These are phyloP conservation scores for Caranx ignobilis DNA, from an alignment of 2,113 vertebrate genomes.

Conservation along the genomic window DNA sequence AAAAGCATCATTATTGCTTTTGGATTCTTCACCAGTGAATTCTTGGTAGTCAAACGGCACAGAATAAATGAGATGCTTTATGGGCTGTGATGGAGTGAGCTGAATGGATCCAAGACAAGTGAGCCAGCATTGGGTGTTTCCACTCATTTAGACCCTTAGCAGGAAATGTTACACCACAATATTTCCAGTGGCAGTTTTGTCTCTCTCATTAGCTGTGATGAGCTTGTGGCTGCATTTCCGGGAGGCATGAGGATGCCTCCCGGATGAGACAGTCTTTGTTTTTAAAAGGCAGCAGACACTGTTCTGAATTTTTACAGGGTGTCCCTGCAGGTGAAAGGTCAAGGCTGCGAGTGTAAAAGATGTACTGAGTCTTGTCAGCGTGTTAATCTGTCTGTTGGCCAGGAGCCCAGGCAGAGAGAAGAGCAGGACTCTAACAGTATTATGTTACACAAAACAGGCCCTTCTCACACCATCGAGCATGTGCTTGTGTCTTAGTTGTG, in stretches of 20 bases:
- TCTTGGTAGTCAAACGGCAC: constrained; percentile 59
- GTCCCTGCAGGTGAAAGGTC: constrained; percentile 59
- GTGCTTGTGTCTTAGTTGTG: constrained; percentile 48
- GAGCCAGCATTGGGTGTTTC: constrained; percentile 26
- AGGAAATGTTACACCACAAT: constrained; percentile 45
- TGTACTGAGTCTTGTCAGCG: constrained; percentile 52
- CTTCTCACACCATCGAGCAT: constrained; percentile 69
- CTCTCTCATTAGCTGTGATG: constrained; percentile 45
- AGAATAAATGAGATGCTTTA: constrained; percentile 70
- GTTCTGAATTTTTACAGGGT: constrained; percentile 17
- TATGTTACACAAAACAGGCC: constrained; percentile 67
- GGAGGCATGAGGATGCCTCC: constrained; percentile 15
- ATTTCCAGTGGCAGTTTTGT: constrained; percentile 29
- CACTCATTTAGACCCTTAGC: constrained; percentile 39
- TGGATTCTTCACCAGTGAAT: constrained; percentile 49
- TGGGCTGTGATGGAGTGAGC: constrained; percentile 48
- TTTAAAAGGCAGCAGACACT: constrained; percentile 10
- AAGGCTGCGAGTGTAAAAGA: constrained; percentile 60
- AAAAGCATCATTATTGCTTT: constrained; percentile 79
- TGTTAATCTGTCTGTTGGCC: constrained; percentile 76
- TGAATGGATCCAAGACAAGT: constrained; percentile 41
- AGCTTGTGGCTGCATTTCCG: constrained; percentile 25
- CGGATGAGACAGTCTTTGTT: constrained; percentile 26
- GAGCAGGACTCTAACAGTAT: constrained; percentile 66
- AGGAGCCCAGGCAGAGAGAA: constrained; percentile 66